Conservation (phyloP, 2,888 invertebrate species). For the Rotaria socialis region DNA sequence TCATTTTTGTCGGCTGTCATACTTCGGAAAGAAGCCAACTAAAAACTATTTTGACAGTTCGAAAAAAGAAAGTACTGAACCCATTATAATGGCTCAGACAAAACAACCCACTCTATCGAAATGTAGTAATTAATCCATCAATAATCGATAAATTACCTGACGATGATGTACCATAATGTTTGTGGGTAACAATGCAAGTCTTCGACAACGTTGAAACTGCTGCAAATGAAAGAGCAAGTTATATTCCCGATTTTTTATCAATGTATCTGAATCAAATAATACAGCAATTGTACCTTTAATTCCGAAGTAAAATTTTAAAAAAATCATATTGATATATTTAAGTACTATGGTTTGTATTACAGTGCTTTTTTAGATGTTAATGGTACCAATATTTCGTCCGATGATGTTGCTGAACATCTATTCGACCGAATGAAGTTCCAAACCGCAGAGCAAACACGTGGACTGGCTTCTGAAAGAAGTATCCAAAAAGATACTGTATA, state of each 20-base stretch:
- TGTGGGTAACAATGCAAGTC: background rate
- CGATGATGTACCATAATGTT: background rate
- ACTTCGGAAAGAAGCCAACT: background rate
- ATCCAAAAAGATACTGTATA: background rate
- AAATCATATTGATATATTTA: background rate
- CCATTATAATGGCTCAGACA: background rate
- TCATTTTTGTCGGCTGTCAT: background rate
- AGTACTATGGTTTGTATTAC: background rate
- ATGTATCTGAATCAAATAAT: background rate
- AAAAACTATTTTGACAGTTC: background rate
- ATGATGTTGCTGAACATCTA: background rate
- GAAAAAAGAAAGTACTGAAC: background rate
- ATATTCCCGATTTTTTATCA: background rate
- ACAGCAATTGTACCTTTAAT: background rate
- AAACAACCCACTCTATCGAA: background rate
- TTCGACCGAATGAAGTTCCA: background rate
- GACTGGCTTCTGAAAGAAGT: too few relatives aligned
- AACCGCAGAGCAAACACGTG: too few relatives aligned
- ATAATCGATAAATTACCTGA: background rate
- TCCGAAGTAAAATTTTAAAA: background rate
- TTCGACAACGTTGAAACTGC: background rate
- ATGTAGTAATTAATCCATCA: background rate
- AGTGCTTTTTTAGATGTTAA: background rate
- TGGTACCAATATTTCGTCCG: background rate
- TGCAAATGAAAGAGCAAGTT: background rate